Evolutionary conservation across 2,797 vertebrate genomes (phyloP), one percentile per base, ranked within the genome.

Genomic region (Megaceryle alcyon): DNA sequence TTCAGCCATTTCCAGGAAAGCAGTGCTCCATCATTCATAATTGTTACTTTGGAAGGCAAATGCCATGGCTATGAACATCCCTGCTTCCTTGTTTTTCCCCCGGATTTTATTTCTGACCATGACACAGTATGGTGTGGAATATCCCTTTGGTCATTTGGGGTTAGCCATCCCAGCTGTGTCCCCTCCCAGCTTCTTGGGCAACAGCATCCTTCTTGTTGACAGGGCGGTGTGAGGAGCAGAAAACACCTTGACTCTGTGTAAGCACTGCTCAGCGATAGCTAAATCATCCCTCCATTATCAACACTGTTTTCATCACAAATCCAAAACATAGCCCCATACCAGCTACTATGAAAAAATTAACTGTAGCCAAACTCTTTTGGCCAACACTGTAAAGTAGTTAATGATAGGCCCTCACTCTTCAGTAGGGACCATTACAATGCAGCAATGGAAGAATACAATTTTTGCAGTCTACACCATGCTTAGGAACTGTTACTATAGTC

Each of bases 1-100:
- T 39, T 83, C 16, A 63, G 20, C 6, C 3, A 2, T 68, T 5
- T 73, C 8, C 23, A 31, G 26, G 22, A 72, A 31, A 61, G 39
- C 39, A 43, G 49, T 13, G 17, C 10, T 79, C 12, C 39, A 17
- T 44, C n/a, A 31, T 0, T 0, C 3, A 1, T 26, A 51, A 26
- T 0, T 1, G 19, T 49, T 56, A 44, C n/a, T 84, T 53, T 6
- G 13, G 39, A 70, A 75, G 37, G 35, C 6, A 80, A 46, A 43
- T 2, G 3, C 9, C 6, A 3, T 51, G 23, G 35, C 14, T 35
- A 3, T 0, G 1, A 80, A 44, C 9, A 4, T 7, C 5, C 4
- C 12, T 8, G 4, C 14, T 77, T 72, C 56, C 15, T 29, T 9
- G 5, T 71, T 51, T 29, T 57, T 37, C 22, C 8, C 10, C 4